Evolutionary conservation across 2,888 invertebrate species (phyloP).

Genomic region (Erebia epiphron): DNA sequence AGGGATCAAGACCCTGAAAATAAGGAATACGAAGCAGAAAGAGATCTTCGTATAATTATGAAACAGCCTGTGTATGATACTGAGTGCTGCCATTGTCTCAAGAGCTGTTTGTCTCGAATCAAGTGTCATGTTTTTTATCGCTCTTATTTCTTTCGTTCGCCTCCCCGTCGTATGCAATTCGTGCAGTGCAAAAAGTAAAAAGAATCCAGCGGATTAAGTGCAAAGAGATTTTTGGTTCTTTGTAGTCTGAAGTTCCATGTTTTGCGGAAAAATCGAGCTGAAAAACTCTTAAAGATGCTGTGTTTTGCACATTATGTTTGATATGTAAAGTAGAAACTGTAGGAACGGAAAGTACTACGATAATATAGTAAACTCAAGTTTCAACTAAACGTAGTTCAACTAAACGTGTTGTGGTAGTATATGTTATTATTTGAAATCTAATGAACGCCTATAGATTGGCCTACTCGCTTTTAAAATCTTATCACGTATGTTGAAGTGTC

Average conservation of each 20-base stretch:
- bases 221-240: slow-evolving; percentile 26
- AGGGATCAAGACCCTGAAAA: too few species aligned
- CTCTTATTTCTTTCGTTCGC: slow-evolving; percentile 56
- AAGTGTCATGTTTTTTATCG: slow-evolving; percentile 72
- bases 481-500: too few species aligned
- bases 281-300: slow-evolving; percentile 9
- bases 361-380: too few species aligned
- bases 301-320: background rate
- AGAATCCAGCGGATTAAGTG: slow-evolving; percentile 20
- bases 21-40: background rate
- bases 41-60: slow-evolving; percentile 25
- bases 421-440: too few species aligned
- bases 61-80: slow-evolving; percentile 43
- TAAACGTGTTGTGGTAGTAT: too few species aligned
- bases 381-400: too few species aligned
- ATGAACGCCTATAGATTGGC: too few species aligned
- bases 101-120: slow-evolving; percentile 73
- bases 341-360: too few species aligned
- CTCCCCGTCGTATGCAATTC: slow-evolving; percentile 41
- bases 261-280: slow-evolving; percentile 6
- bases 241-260: slow-evolving; percentile 23
- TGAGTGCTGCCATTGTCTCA: slow-evolving; percentile 73
- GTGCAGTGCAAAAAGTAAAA: slow-evolving; percentile 20
- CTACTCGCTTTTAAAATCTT: too few species aligned
- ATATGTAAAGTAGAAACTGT: too few species aligned